A percentile compares a stretch with the other conserved stretches of the same genome.
Evolutionary conservation across 2,113 vertebrate genomes (phyloP).

Genomic region (Spheniscus mendiculus): DNA sequence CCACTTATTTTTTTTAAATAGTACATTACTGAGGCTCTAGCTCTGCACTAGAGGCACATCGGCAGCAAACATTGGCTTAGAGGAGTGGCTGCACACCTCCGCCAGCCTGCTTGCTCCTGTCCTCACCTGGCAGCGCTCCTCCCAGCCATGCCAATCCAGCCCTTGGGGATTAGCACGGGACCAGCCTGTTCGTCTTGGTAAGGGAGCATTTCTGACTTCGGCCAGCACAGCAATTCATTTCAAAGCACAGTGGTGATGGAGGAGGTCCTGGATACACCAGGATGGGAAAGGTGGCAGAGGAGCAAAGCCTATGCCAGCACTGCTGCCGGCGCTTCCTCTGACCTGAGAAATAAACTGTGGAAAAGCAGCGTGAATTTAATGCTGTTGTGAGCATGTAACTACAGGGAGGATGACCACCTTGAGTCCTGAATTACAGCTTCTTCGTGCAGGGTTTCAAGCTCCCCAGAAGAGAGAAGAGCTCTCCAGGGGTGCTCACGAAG

Average conservation of each 20-base stretch:
- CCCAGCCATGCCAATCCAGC: neutral
- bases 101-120: neutral
- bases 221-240: neutral
- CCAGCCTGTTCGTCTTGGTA: neutral
- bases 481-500: neutral
- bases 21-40: neutral
- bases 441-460: neutral
- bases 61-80: accelerated
- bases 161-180: accelerated
- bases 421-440: neutral
- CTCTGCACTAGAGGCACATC: neutral
- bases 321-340: neutral
- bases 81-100: neutral
- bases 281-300: neutral
- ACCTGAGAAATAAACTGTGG: neutral
- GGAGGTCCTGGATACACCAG: neutral
- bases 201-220: neutral
- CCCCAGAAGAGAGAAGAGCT: neutral
- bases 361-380: neutral
- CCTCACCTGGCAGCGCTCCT: neutral
- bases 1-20: neutral
- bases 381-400: accelerated
- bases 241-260: neutral
- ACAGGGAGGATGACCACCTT: neutral
- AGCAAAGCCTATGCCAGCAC: neutral